Evolutionary conservation across 2,113 vertebrate genomes (phyloP), one percentile per base, ranked within the genome.

Genomic region (Chamaetylas fuelleborni): DNA sequence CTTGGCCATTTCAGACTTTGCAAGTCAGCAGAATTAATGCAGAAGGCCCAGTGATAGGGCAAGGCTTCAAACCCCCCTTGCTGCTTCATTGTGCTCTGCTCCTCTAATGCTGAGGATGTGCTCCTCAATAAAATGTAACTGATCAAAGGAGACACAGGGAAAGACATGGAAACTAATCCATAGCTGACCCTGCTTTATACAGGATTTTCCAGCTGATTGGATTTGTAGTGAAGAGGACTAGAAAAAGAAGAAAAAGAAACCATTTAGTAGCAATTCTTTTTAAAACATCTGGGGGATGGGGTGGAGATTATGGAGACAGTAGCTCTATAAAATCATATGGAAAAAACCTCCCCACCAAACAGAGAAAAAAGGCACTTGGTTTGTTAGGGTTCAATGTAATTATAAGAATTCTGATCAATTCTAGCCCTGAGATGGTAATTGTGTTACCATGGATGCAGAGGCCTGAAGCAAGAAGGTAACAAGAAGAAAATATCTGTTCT

Each of bases 401-500:
- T 64, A 29, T 19, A 67, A 79, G 87, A 50, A 60, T 72, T 50
- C 34, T 73, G 60, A 89, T 93, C 78, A 69, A 19, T 88, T 61
- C 48, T 78, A 25, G 19, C 42, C 56, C 34, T 50, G 43, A 53
- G 42, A 65, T 80, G 19, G 60, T 81, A 74, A 86, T 81, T 0
- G 0, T 51, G 73, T 93, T 88, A 47, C 53, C 74, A 34, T 38
- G 56, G 77, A 71, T 67, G 57, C 29, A 58, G 77, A 45, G 47
- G 80, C 84, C 90, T 74, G 64, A 69, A 54, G 73, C 80, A 81
- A 90, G 54, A 87, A 90, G 81, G 81, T 86, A 91, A 76, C n/a
- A 76, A 65, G 67, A 62, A 88, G 31, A 36, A 67, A 13, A 6
- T 40, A 72, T 79, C 71, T 86, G 18, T 28, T 81, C 50, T 51